Evolutionary conservation across 2,113 vertebrate genomes (phyloP), one percentile per base, ranked within the genome.

Genomic region (Ceratotherium simum): DNA sequence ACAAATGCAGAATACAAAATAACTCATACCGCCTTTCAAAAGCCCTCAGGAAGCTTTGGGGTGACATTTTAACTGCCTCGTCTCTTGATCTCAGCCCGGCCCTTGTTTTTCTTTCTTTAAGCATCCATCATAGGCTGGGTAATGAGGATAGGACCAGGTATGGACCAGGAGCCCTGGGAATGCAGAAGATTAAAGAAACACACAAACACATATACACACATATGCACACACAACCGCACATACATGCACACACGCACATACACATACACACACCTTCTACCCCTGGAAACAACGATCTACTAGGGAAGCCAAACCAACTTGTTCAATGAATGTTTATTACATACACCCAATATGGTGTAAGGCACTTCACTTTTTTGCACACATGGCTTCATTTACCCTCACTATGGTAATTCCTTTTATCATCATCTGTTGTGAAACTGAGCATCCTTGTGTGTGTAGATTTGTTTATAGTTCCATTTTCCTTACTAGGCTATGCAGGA

Each of bases 311-410:
- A 65, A 25, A 33, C 14, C 4, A 16, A 8, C 6, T 3, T 0
- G 16, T 3, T 51, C 33, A 0, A 64, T 6, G 36, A 82, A 8
- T 0, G 0, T 20, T 5, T 8, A 2, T 4, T 7, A 7, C 16
- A 7, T 0, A 1, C 1, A 11, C 7, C 23, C 6, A 0, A 3
- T 0, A 0, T 0, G 0, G 13, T 0, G 9, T 6, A 8, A 29
- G 46, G 11, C 1, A 8, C 23, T 16, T 65, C 1, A 1, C 18
- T 16, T 13, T 64, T 58, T n/a, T 36, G 14, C 10, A 27, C 6
- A 29, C 0, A 4, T 20, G 25, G 10, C 36, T 67, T 78, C 9
- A 11, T 65, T 42, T 2, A 8, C 12, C 42, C 33, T 76, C 18
- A 18, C 14, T 11, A 3, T 0, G 8, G 58, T 17, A 21, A 46